A percentile compares a stretch with the other conserved stretches of the same genome.
Evolutionary conservation across 2,797 vertebrate genomes (phyloP).

Genomic region (Mormyrus hasselquistii): DNA sequence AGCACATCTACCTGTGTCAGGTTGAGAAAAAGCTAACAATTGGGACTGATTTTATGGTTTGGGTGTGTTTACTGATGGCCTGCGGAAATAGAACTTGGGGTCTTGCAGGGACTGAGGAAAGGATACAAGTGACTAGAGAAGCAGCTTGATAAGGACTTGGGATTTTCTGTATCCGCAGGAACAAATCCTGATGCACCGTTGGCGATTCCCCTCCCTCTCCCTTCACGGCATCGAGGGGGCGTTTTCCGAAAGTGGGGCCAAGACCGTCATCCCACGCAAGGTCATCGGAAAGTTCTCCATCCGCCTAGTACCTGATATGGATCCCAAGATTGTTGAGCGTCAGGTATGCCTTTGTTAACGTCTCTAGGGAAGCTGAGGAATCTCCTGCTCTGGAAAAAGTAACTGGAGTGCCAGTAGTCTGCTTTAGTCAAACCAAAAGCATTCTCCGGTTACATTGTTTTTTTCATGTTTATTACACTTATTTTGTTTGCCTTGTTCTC

Average conservation of each 20-base stretch:
- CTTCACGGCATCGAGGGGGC: constrained; percentile 95
- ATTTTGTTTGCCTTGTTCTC: neutral
- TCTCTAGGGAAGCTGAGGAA: neutral
- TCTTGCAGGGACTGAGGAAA: neutral
- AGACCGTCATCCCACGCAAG: constrained; percentile 92
- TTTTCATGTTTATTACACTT: neutral
- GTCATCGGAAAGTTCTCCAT: constrained; percentile 97
- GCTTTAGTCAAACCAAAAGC: neutral
- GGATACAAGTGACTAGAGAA: neutral
- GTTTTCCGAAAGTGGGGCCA: constrained; percentile 80
- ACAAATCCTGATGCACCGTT: constrained; percentile 86
- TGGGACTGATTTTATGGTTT: neutral
- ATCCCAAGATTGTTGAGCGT: constrained; percentile 75
- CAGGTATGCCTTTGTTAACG: constrained; percentile 54
- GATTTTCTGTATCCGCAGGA: constrained; percentile 55
- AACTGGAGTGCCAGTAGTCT: neutral
- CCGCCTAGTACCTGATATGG: constrained; percentile 90
- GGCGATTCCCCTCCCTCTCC: constrained; percentile 89
- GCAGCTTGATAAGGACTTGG: neutral
- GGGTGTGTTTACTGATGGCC: neutral
- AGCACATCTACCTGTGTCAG: neutral
- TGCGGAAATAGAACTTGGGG: neutral
- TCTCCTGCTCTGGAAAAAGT: neutral
- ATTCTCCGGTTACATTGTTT: neutral
- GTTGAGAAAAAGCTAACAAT: neutral